Base-by-base conservation (phyloP, 2,888 invertebrate genomes). In the Volucella inflata region DNA sequence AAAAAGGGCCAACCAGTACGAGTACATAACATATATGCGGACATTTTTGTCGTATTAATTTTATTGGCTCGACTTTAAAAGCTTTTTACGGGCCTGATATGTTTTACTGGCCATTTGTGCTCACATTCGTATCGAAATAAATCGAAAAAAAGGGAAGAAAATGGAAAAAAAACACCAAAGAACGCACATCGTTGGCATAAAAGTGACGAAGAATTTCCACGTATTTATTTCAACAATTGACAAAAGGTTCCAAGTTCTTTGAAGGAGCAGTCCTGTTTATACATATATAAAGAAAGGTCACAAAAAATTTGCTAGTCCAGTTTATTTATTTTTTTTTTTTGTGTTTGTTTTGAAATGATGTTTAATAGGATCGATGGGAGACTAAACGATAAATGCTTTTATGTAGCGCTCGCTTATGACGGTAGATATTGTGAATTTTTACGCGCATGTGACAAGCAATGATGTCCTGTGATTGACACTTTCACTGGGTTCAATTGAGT, bases 61-160 rank as follows among this genome's bases (percentile, higher is more conserved):
- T 84, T 84, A 84, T 84, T 65, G 80, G 80, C 48, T 30, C 57
- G 75, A 40, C 62, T 50, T 53, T 55, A 16, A 64, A 55, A 51
- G 68, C 11, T 50, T 84, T 80, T 84, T 80, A 80, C 71, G 79
- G 71, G 42, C 53, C 70, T 57, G 84, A 75, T 80, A 84, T 80
- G 75, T 79, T 84, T 84, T 75, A 84, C 59, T 80, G 75, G 75
- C 84, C 84, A 80, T 79, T 79, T 84, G 75, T 70, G 75, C 79
- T 59, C 64, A 65, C 79, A 79, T 84, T 84, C 75, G 80, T 38
- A 75, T 80, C 70, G 71, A 80, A 84, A 80, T 84, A 84, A 84
- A 79, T 83, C 79, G 74, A 75, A 70, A n/a, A 57, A 40, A 57
- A 14, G 10, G 9, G n/a, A 17, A 8, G 6, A 2, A 40, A 2